phyloP scores from a whole-genome alignment of 2,797 vertebrate genomes.

The Odontamblyopus rebecca region DNA sequence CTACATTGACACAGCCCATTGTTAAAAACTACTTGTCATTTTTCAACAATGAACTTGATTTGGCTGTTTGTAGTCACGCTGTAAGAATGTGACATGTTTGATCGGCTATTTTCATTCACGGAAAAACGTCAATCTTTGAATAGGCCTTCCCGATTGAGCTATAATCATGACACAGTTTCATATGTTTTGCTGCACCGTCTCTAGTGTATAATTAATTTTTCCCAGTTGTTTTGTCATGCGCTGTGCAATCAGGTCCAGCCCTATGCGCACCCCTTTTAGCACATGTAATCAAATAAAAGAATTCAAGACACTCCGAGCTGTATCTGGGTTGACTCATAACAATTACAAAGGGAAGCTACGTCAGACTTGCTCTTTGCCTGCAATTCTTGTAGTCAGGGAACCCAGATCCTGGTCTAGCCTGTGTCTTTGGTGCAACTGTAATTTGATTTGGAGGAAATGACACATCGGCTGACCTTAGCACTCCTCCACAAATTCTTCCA shows the following conservation, averaged over 20 bases:
- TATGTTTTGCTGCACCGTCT: conserved; percentile 10
- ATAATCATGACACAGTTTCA: conserved; percentile 13
- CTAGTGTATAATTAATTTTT: not conserved
- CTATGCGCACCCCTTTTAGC: not conserved
- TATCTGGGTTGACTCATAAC: conserved; percentile 27
- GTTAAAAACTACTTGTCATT: not conserved
- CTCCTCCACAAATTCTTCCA: conserved; percentile 17
- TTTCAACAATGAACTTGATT: not conserved
- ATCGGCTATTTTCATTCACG: not conserved
- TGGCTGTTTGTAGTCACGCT: not conserved
- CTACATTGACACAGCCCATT: not conserved
- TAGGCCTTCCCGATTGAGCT: not conserved
- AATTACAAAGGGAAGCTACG: not conserved
- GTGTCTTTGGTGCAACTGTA: conserved; percentile 16
- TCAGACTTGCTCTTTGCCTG: conserved; percentile 15
- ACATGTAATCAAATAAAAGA: not conserved
- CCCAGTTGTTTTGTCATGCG: not conserved
- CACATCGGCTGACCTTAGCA: conserved; percentile 44
- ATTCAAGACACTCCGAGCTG: not conserved
- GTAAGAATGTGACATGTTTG: not conserved
- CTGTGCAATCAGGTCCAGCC: not conserved
- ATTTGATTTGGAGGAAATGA: conserved; percentile 39
- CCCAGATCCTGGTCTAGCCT: not conserved
- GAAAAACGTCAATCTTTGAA: not conserved
- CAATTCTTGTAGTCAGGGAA: conserved; percentile 10